Evolutionary conservation across 2,888 invertebrate species (phyloP), one percentile per base, ranked within the genome.

Genomic region (Ochropleura leucogaster): DNA sequence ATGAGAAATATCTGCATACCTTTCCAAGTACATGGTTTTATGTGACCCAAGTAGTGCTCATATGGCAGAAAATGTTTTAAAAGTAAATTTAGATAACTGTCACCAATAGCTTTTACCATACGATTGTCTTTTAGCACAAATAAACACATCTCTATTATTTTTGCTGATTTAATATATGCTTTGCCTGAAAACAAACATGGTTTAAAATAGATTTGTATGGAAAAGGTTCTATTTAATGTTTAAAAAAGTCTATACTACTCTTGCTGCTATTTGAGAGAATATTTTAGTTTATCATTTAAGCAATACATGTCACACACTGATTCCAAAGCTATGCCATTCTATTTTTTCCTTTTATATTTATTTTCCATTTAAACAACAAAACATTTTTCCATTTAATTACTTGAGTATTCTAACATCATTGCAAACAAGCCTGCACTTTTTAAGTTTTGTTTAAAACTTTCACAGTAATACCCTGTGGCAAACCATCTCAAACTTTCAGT

Each of bases 11-110:
- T 30, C 10, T 42, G 74, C 83, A 74, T 92, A 97, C 97, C 97
- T 91, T 95, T 95, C 97, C 97, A 98, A 74, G 96, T 93, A 65
- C 94, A 89, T 51, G 94, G 93, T 63, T 94, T 91, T 66, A 97
- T 96, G 75, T 92, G 91, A 6, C 95, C 94, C 85, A 97, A 93
- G 87, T 97, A 97, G 86, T 95, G 89, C 77, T 96, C 93, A 89
- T 94, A 94, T 14, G 96, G 90, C 59, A 98, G 89, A 70, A 98
- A 93, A 90, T 97, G 92, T 88, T 97, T 97, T 78, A 95, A 94
- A 51, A 98, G 87, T 68, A 97, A 92, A 78, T 91, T 94, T 60
- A 97, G 87, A 89, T 97, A 97, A 40, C 96, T 95, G 89, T 97
- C 96, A 69, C 97, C 97, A 87, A 94, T 88, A 69, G 94, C 91